Base-by-base conservation (phyloP, 2,797 vertebrate species). In the Sebastolobus altivelis region DNA sequence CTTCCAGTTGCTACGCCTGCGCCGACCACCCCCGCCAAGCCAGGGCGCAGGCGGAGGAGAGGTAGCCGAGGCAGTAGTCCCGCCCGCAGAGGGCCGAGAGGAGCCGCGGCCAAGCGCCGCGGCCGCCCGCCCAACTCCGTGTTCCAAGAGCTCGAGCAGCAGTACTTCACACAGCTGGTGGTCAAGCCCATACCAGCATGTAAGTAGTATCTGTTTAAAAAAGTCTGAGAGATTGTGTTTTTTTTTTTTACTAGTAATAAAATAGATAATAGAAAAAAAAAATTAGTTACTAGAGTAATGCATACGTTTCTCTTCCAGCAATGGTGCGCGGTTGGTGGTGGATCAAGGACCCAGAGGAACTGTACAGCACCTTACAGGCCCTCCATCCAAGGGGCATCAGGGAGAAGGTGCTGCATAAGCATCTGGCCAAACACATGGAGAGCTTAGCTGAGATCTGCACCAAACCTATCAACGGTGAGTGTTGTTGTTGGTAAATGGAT, bases 271-370 rank as follows among this genome's bases (percentile, higher is more conserved):
- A 25, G 25, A 25, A 25, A 25, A 25, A 25, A 25, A 25, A 25
- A 25, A 25, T 25, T 1, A 25, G 25, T 25, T 25, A 25, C 25
- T 25, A 25, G 25, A 25, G 9, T 4, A 16, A 60, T 35, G 16
- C 3, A 14, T 55, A 0, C 72, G 18, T 71, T 16, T 80, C 5
- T 4, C 35, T 35, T 66, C 29, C 91, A 99, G 98, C 97, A 56
- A 98, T 98, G 97, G 94, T 95, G 77, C 96, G 96, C 0, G 97
- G 97, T 27, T 99, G 97, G 98, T 99, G 98, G 98, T 98, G 97
- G 97, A 96, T 99, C 91, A 95, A 89, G 91, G 95, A 97, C 27
- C 95, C 97, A 11, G 96, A 96, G 70, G 97, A 97, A 66, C 90
- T 99, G 73, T 96, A 96, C 20, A 89, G 80, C 11, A 96, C 96